phyloP scores from a whole-genome alignment of 2,797 vertebrate species.

The Basileuterus tristriatus region DNA sequence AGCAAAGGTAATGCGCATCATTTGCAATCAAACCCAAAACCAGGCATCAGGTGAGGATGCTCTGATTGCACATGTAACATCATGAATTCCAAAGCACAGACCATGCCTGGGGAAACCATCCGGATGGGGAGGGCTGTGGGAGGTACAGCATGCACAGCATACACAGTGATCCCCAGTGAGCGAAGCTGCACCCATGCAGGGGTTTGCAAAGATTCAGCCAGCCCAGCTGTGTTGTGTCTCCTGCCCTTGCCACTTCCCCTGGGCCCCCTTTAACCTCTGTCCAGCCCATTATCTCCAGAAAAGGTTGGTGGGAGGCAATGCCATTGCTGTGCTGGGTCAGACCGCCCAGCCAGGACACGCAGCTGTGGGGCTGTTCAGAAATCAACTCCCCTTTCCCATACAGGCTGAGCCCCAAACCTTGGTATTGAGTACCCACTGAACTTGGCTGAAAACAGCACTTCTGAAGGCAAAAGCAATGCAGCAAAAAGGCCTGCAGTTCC shows the following conservation, averaged over 20 bases:
- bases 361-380: background rate
- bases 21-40: background rate
- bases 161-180: rapidly evolving
- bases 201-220: background rate
- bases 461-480: background rate
- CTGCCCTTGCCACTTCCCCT: background rate
- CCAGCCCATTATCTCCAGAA: background rate
- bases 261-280: background rate
- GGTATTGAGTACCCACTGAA: background rate
- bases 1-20: background rate
- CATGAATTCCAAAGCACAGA: rapidly evolving
- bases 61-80: rapidly evolving
- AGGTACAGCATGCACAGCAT: rapidly evolving
- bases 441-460: background rate
- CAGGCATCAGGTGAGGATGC: rapidly evolving
- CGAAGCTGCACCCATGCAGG: rapidly evolving
- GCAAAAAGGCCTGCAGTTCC: background rate
- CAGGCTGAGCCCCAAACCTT: background rate
- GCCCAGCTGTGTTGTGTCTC: background rate
- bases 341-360: background rate
- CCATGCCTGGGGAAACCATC: background rate
- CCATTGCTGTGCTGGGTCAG: background rate
- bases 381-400: background rate
- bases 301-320: background rate
- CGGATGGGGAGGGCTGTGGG: background rate